Evolutionary conservation across 2,888 invertebrate genomes (phyloP).

Genomic region (Polietes domitor): DNA sequence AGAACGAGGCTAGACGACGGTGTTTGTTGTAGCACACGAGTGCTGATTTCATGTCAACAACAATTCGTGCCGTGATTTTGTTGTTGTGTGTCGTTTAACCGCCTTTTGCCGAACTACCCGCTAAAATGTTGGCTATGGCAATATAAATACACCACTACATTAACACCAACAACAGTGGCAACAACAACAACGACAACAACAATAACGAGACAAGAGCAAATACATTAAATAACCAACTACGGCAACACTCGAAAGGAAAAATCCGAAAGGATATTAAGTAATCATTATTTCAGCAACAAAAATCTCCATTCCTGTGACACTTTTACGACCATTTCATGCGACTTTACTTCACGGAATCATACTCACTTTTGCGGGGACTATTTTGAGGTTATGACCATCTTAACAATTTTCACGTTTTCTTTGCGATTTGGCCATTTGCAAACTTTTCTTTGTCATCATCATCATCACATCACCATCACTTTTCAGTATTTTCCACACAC

Average conservation of each 20-base stretch:
- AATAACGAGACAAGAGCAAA: slow-evolving; percentile 61
- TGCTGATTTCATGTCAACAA: slow-evolving; percentile 56
- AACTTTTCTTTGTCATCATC: slow-evolving; percentile 30
- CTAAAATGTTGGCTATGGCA: slow-evolving; percentile 31
- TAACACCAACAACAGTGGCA: slow-evolving; percentile 47
- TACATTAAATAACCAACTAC: slow-evolving; percentile 39
- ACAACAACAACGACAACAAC: slow-evolving; percentile 49
- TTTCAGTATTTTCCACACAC: slow-evolving; percentile 15
- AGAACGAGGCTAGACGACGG: slow-evolving; percentile 59
- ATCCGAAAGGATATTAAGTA: slow-evolving; percentile 70
- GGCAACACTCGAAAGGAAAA: slow-evolving; percentile 46
- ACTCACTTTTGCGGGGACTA: slow-evolving; percentile 43
- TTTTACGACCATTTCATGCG: slow-evolving; percentile 27
- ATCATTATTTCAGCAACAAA: slow-evolving; percentile 64
- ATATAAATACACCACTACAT: slow-evolving; percentile 45
- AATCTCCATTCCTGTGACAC: background rate
- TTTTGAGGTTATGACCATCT: slow-evolving; percentile 64
- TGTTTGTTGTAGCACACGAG: slow-evolving; percentile 38
- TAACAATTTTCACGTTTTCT: slow-evolving; percentile 41
- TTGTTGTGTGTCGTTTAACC: slow-evolving; percentile 46
- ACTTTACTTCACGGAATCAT: slow-evolving; percentile 7
- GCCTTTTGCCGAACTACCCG: slow-evolving; percentile 47
- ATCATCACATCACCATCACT: too few relatives aligned
- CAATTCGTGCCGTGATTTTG: slow-evolving; percentile 50
- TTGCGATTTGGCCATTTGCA: slow-evolving; percentile 2